Conservation (phyloP, 2,888 invertebrate species). For the Galerucella pusilla region DNA sequence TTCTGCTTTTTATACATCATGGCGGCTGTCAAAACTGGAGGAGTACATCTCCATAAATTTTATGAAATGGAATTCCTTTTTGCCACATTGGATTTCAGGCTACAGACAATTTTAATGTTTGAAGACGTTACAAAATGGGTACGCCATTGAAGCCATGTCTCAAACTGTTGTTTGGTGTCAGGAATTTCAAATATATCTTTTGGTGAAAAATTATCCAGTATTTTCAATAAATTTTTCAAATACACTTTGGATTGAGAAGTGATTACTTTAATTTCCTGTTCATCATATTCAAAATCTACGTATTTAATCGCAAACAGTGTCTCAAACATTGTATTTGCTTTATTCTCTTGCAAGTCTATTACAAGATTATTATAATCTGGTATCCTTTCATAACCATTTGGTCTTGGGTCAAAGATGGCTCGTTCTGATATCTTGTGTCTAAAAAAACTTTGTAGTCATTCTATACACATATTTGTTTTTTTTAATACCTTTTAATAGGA, state of each 20-base stretch:
- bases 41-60: slow-evolving; percentile 8
- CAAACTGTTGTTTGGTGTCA: not conserved
- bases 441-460: not conserved
- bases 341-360: slow-evolving; percentile 16
- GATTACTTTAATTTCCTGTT: not conserved
- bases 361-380: slow-evolving; percentile 18
- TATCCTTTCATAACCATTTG: slow-evolving; percentile 5
- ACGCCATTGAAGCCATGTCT: slow-evolving; percentile 7
- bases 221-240: slow-evolving; percentile 9
- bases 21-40: not conserved
- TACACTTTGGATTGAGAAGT: not conserved
- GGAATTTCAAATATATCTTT: slow-evolving; percentile 9
- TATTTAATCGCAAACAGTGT: slow-evolving; percentile 10
- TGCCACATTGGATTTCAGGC: not conserved
- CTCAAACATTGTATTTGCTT: slow-evolving; percentile 10
- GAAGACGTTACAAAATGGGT: not conserved
- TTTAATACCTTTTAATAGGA: slow-evolving; percentile 13
- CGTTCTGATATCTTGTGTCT: slow-evolving; percentile 11
- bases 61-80: slow-evolving; percentile 1
- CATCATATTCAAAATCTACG: not conserved
- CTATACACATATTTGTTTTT: too few relatives aligned
- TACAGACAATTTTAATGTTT: too few relatives aligned
- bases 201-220: not conserved
- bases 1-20: not conserved
- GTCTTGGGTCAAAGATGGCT: slow-evolving; percentile 18